Evolutionary conservation across 2,888 invertebrate genomes (phyloP).

Genomic region (Drosophila merina): DNA sequence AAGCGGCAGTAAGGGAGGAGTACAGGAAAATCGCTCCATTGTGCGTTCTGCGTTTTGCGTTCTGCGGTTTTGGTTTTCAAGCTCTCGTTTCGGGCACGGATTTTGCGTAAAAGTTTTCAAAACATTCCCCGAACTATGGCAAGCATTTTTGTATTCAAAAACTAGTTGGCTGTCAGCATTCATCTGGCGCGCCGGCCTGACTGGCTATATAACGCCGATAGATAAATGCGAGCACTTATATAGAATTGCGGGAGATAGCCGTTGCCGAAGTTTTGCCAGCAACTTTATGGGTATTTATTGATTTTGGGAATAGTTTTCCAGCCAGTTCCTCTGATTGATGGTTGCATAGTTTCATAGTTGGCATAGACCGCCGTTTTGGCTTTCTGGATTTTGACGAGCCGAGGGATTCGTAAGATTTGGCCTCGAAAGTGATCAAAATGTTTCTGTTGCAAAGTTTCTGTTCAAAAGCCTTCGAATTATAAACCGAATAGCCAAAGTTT

Average conservation of each 20-base stretch:
- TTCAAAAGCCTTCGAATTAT: not conserved
- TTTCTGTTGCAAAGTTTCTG: not conserved
- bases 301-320: conserved; percentile 69
- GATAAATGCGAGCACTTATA: conserved; percentile 29
- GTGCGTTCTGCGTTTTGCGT: conserved; percentile 68
- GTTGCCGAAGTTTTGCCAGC: conserved; percentile 53
- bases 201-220: conserved; percentile 29
- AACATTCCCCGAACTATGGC: conserved; percentile 74
- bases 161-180: conserved; percentile 76
- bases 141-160: conserved; percentile 74
- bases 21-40: conserved; percentile 48
- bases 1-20: conserved; percentile 4
- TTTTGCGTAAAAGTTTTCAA: conserved; percentile 75
- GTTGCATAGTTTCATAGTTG: conserved; percentile 44
- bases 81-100: conserved; percentile 45
- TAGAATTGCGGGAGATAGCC: conserved; percentile 23
- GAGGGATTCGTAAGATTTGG: conserved; percentile 17
- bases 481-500: conserved; percentile 11
- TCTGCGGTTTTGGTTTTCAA: conserved; percentile 59
- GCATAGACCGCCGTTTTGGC: conserved; percentile 5
- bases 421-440: conserved; percentile 11
- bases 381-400: conserved; percentile 17
- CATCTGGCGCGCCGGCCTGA: conserved; percentile 33
- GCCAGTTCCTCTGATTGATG: conserved; percentile 68
- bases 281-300: conserved; percentile 76